These are phyloP conservation scores for Channa maculata DNA, from an alignment of 2,113 vertebrate species.

Conservation along the genomic window DNA sequence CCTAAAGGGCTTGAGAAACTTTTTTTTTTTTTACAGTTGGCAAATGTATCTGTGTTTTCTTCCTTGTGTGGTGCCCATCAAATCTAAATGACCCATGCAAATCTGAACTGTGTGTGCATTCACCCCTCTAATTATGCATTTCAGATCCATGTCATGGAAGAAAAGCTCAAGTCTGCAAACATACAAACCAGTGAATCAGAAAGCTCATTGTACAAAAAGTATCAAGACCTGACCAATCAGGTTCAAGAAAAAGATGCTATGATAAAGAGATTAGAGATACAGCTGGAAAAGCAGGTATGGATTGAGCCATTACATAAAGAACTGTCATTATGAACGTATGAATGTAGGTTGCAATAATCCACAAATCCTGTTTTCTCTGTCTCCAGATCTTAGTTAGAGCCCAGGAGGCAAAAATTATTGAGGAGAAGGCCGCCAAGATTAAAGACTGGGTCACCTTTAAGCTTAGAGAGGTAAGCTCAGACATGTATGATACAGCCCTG, in stretches of 20 bases:
- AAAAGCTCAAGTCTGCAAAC: slow-evolving; percentile 87
- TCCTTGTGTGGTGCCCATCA: slow-evolving; percentile 29
- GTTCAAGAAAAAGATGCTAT: slow-evolving; percentile 86
- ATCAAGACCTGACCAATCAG: slow-evolving; percentile 84
- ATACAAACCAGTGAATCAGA: slow-evolving; percentile 85
- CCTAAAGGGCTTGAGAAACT: slow-evolving; percentile 32
- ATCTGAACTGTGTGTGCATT: slow-evolving; percentile 28
- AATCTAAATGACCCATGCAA: slow-evolving; percentile 7
- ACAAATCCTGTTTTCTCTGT: slow-evolving; percentile 50
- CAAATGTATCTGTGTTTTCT: slow-evolving; percentile 14
- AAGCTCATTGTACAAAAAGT: slow-evolving; percentile 83
- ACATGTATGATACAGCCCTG: slow-evolving; percentile 12
- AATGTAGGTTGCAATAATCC: slow-evolving; percentile 38
- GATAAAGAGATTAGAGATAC: slow-evolving; percentile 86
- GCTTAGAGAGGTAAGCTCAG: slow-evolving; percentile 87
- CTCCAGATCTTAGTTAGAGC: slow-evolving; percentile 89
- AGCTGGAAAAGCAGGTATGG: slow-evolving; percentile 89
- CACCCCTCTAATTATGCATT: slow-evolving; percentile 51
- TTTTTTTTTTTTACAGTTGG: slow-evolving; percentile 11
- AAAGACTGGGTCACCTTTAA: slow-evolving; percentile 97
- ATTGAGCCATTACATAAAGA: slow-evolving; percentile 42
- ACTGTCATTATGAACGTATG: slow-evolving; percentile 52
- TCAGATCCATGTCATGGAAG: slow-evolving; percentile 89
- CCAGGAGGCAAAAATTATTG: slow-evolving; percentile 92
- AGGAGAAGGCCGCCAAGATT: slow-evolving; percentile 96